These are phyloP conservation scores for Macrophya alboannulata DNA, from an alignment of 2,888 invertebrate genomes.

Conservation along the genomic window DNA sequence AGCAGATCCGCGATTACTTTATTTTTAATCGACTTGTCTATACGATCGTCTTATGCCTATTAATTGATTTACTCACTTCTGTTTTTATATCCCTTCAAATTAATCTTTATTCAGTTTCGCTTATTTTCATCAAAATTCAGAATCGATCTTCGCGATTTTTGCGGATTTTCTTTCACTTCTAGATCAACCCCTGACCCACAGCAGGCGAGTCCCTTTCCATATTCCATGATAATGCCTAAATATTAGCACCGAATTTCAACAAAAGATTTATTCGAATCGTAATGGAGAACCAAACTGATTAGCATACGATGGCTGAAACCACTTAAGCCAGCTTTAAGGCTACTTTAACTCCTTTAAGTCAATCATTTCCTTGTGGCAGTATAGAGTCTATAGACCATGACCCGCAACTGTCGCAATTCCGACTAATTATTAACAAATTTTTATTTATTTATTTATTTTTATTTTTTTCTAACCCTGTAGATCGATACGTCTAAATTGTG, in stretches of 20 bases:
- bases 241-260: not conserved
- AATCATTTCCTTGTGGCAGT: constrained; percentile 36
- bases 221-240: not conserved
- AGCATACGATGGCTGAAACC: constrained; percentile 51
- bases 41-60: not conserved
- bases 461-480: not conserved
- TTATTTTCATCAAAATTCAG: not conserved
- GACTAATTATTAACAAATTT: constrained; percentile 9
- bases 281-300: constrained; percentile 33
- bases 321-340: constrained; percentile 43
- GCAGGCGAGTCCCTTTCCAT: not conserved
- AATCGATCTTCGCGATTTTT: not conserved
- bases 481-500: constrained; percentile 8
- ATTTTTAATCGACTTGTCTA: constrained; percentile 23
- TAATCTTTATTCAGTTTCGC: not conserved
- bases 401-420: constrained; percentile 38
- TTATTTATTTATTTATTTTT: not conserved
- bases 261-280: constrained; percentile 38
- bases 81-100: not conserved
- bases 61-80: constrained; percentile 24
- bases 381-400: constrained; percentile 16
- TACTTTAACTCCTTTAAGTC: constrained; percentile 48
- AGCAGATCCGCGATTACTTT: not conserved
- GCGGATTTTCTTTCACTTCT: not conserved
- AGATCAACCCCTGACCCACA: not conserved